phyloP scores from a whole-genome alignment of 2,113 vertebrate genomes.

The Eurystomus gularis region DNA sequence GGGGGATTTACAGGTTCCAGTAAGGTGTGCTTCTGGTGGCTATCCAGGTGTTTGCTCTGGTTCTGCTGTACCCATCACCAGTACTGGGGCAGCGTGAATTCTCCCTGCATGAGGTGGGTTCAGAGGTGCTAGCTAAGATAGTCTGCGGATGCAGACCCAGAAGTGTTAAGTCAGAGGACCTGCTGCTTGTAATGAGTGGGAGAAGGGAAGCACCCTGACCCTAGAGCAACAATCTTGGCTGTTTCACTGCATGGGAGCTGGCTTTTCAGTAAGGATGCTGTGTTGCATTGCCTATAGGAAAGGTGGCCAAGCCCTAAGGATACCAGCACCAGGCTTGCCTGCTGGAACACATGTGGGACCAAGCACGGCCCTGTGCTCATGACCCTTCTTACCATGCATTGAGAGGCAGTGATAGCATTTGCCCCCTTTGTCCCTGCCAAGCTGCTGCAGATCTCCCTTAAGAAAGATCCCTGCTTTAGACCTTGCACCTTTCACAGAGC shows the following conservation, averaged over 20 bases:
- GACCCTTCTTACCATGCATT: background rate
- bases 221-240: background rate
- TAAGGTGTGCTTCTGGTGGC: background rate
- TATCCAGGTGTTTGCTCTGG: background rate
- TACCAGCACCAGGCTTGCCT: background rate
- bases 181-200: background rate
- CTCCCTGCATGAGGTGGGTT: background rate
- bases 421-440: background rate
- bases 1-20: conserved; percentile 22
- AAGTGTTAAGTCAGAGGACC: background rate
- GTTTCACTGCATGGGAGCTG: background rate
- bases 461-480: background rate
- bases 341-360: accelerated
- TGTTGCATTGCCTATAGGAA: background rate
- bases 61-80: background rate
- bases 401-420: background rate
- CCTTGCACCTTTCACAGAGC: background rate
- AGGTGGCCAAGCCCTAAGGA: background rate
- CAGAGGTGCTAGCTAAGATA: background rate
- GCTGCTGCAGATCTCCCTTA: background rate
- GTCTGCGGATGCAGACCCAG: background rate
- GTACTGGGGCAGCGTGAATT: background rate
- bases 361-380: background rate
- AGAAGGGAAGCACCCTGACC: background rate
- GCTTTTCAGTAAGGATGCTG: background rate